Evolutionary conservation across 2,797 vertebrate genomes (phyloP).

Genomic region (Novumbra hubbsi): DNA sequence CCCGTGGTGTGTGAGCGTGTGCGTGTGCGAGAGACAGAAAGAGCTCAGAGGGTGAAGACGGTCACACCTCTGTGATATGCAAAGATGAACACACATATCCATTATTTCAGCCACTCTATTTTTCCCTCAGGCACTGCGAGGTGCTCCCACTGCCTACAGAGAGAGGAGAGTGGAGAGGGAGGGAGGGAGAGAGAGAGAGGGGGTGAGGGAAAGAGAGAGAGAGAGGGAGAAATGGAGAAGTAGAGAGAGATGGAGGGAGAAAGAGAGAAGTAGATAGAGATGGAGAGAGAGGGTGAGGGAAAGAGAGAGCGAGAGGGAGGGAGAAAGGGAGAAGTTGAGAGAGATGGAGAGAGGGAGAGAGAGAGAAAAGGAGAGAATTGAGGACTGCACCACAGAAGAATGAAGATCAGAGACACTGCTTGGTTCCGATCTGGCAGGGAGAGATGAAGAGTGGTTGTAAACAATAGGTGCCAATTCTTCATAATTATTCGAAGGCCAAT

Average conservation of each 20-base stretch:
- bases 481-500: neutral
- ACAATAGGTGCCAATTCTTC: neutral
- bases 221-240: neutral
- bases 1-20: neutral
- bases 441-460: neutral
- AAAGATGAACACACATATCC: neutral
- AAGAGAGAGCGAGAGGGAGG: neutral
- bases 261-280: neutral
- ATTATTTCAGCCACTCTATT: neutral
- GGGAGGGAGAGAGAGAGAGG: neutral
- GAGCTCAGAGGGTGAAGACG: neutral
- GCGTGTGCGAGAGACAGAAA: neutral
- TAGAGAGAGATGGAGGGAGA: neutral
- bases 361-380: neutral
- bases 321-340: too few relatives aligned
- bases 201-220: neutral
- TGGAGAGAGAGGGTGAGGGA: neutral
- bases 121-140: neutral
- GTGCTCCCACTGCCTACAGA: neutral
- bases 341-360: neutral
- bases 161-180: neutral
- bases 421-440: neutral
- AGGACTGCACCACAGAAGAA: neutral
- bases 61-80: neutral
- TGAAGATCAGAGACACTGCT: neutral